These are phyloP conservation scores for Pseudorhiza aurosa DNA, from an alignment of 30 jellyfish, hydroid and myxozoan species.

Conservation along the genomic window DNA sequence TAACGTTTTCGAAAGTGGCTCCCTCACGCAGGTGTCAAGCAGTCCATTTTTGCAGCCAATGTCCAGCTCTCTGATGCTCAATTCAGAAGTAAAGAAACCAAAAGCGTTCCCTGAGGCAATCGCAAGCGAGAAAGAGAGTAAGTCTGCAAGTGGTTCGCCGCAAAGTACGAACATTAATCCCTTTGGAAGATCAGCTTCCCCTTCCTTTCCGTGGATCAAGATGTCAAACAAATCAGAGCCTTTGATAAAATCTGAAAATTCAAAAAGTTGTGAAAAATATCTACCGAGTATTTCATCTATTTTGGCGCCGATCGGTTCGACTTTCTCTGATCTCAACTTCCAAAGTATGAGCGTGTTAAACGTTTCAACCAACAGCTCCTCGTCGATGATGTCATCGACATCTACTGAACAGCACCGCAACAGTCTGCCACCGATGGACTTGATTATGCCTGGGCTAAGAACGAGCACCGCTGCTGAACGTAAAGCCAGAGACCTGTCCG, in stretches of 20 bases:
- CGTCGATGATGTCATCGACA: neutral
- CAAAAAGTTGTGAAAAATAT: slow-evolving; percentile 21
- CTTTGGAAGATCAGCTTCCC: slow-evolving; percentile 28
- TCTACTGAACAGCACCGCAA: neutral
- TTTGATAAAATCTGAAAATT: neutral
- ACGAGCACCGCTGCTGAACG: neutral
- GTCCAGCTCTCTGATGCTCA: slow-evolving; percentile 43
- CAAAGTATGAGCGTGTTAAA: slow-evolving; percentile 9
- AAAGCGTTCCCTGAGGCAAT: slow-evolving; percentile 10
- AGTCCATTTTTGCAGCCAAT: slow-evolving; percentile 53
- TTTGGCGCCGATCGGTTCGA: slow-evolving; percentile 13
- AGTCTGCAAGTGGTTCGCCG: neutral
- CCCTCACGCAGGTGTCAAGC: slow-evolving; percentile 30
- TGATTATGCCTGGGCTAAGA: slow-evolving; percentile 3
- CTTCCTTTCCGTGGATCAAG: slow-evolving; percentile 53
- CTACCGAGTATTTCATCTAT: slow-evolving; percentile 52
- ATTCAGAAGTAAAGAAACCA: slow-evolving; percentile 25
- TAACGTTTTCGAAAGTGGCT: slow-evolving; percentile 22
- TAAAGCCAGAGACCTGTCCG: neutral
- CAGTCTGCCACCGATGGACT: neutral
- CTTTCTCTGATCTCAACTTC: slow-evolving; percentile 21
- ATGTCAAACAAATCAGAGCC: slow-evolving; percentile 16
- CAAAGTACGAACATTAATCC: slow-evolving; percentile 1
- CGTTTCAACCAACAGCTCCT: neutral
- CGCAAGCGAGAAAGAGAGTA: neutral